These are phyloP conservation scores for Proterorhinus semilunaris DNA, from an alignment of 2,113 vertebrate species.

Conservation along the genomic window DNA sequence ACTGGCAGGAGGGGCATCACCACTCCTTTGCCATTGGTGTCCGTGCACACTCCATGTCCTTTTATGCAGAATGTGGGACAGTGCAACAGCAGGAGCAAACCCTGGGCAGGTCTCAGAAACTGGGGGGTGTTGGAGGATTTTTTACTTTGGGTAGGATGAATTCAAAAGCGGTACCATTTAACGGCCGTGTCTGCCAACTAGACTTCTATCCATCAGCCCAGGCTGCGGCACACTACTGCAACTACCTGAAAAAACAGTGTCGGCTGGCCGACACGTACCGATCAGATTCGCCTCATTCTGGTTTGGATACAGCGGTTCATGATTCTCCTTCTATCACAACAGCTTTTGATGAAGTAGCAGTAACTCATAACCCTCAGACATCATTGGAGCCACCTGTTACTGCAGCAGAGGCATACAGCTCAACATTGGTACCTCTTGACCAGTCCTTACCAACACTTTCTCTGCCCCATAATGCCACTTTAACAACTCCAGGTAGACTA, in stretches of 20 bases:
- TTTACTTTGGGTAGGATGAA: slow-evolving; percentile 90
- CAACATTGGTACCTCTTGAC: slow-evolving; percentile 31
- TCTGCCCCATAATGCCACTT: slow-evolving; percentile 22
- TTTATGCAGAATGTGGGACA: slow-evolving; percentile 84
- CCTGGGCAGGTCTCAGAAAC: slow-evolving; percentile 72
- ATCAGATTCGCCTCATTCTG: slow-evolving; percentile 57
- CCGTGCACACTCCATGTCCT: slow-evolving; percentile 76
- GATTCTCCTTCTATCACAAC: slow-evolving; percentile 32
- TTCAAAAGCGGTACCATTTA: slow-evolving; percentile 83
- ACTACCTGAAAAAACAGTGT: slow-evolving; percentile 88
- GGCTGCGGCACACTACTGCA: slow-evolving; percentile 88
- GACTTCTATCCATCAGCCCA: slow-evolving; percentile 89
- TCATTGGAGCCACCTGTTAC: slow-evolving; percentile 32
- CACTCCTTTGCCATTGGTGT: slow-evolving; percentile 85
- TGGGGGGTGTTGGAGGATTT: slow-evolving; percentile 73
- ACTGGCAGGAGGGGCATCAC: slow-evolving; percentile 85
- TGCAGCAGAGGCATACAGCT: slow-evolving; percentile 37
- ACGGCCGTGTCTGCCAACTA: slow-evolving; percentile 90
- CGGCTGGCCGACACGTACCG: slow-evolving; percentile 82
- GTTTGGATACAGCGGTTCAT: slow-evolving; percentile 34
- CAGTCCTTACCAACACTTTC: slow-evolving; percentile 9
- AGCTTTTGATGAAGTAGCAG: slow-evolving; percentile 33
- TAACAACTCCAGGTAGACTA: slow-evolving; percentile 8
- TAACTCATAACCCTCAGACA: slow-evolving; percentile 28
- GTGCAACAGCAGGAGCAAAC: slow-evolving; percentile 78